Evolutionary conservation across 2,113 vertebrate species (phyloP), one percentile per base, ranked within the genome.

Genomic region (Mustelus asterias): DNA sequence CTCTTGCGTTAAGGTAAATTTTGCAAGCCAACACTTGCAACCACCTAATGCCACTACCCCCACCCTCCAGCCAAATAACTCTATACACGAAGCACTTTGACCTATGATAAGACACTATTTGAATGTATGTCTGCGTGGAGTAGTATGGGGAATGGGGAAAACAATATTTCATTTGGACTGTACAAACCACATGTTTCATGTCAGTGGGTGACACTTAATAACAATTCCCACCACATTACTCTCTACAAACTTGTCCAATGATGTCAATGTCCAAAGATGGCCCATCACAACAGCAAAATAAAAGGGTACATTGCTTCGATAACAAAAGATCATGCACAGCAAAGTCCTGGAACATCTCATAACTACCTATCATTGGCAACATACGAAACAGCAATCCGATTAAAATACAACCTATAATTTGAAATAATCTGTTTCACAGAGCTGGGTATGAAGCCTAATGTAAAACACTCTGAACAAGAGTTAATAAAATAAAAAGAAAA

Each of bases 391-490:
- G 60, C 33, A 4, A 18, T 90, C 29, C 54, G 63, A 90, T 63
- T 60, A 90, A 94, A 93, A 44, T 94, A 69, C n/a, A 48, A 70
- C 37, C 20, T 94, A 18, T 63, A 90, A 63, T 90, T 63, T 90
- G 22, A 88, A 90, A 90, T 90, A 63, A 90, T 63, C 29, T 90
- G 88, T 90, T 58, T 60, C 86, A 33, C 54, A 33, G 54, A 13
- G 13, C 22, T 90, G 26, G 86, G 4, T 63, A 90, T n/a, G 58
- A 90, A 58, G 60, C 65, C 60, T 22, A 48, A 37, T 69, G 93
- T 94, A 69, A 94, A 94, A 94, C 65, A 70, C 93, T 26, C 93
- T 41, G 63, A 70, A 94, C 20, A 69, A 94, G 37, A 94, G 65
- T 69, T 94, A 94, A 94, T 41, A 44, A 94, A 94, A 94, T 37